These are phyloP conservation scores for Torymus texanus DNA, from an alignment of 2,888 invertebrate genomes.

Conservation along the genomic window DNA sequence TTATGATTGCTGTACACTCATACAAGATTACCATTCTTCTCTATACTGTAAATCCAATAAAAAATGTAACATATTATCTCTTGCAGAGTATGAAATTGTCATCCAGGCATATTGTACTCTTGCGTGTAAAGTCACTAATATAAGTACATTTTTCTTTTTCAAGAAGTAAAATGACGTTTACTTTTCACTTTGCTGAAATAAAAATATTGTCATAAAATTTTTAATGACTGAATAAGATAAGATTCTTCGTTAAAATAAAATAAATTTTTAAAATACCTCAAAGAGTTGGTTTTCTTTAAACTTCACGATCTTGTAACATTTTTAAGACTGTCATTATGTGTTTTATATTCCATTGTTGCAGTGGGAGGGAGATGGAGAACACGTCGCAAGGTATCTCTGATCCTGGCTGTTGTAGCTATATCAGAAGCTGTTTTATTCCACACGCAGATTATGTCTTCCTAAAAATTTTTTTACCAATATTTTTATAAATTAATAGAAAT, in stretches of 20 bases:
- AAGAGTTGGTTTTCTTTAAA: constrained; percentile 41
- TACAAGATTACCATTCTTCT: constrained; percentile 39
- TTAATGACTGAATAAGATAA: not conserved
- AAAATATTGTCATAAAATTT: constrained; percentile 4
- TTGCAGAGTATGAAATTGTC: constrained; percentile 40
- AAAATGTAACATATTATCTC: constrained; percentile 40
- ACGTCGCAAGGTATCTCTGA: constrained; percentile 95
- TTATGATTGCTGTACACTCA: constrained; percentile 50
- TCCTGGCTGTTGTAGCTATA: constrained; percentile 89
- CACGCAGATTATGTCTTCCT: constrained; percentile 97
- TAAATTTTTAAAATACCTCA: constrained; percentile 17
- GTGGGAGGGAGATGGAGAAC: constrained; percentile 95
- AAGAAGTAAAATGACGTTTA: constrained; percentile 42
- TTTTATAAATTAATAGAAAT: constrained; percentile 3
- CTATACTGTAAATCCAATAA: constrained; percentile 38
- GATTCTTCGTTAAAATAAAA: not conserved
- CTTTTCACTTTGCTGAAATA: constrained; percentile 39
- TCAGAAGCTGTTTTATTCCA: constrained; percentile 98
- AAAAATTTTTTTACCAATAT: constrained; percentile 46
- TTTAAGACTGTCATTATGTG: constrained; percentile 87
- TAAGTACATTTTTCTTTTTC: constrained; percentile 48
- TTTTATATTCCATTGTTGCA: constrained; percentile 96
- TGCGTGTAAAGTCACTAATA: constrained; percentile 44
- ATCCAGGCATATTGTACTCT: constrained; percentile 44
- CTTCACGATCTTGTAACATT: constrained; percentile 64